Evolutionary conservation across 23 tunicate genomes (phyloP).

Genomic region (Styela plicata): DNA sequence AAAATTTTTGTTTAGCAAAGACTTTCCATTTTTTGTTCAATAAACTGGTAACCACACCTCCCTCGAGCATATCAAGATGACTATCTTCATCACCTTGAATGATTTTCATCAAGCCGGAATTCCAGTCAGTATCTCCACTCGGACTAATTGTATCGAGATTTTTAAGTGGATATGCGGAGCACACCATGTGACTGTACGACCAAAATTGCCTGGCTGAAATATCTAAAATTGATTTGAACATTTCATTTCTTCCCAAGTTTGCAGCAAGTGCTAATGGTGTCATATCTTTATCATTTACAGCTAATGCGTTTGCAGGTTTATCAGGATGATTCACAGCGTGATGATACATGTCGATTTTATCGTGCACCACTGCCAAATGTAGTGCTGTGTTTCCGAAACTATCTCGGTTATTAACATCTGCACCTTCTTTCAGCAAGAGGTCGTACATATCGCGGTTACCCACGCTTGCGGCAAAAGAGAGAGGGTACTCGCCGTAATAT

Average conservation of each 20-base stretch:
- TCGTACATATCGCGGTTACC: slow-evolving; percentile 84
- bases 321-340: slow-evolving; percentile 59
- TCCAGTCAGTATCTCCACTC: slow-evolving; percentile 81
- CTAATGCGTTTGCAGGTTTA: slow-evolving; percentile 41
- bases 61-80: slow-evolving; percentile 68
- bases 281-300: slow-evolving; percentile 34
- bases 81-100: slow-evolving; percentile 67
- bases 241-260: slow-evolving; percentile 57
- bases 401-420: slow-evolving; percentile 50
- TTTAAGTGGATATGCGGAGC: slow-evolving; percentile 75
- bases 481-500: slow-evolving; percentile 85
- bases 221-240: slow-evolving; percentile 82
- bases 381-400: slow-evolving; percentile 69
- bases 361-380: slow-evolving; percentile 81
- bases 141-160: slow-evolving; percentile 66
- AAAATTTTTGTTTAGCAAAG: slow-evolving; percentile 54
- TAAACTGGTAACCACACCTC: slow-evolving; percentile 61
- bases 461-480: slow-evolving; percentile 85
- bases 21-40: slow-evolving; percentile 76
- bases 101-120: slow-evolving; percentile 88
- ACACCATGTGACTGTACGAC: slow-evolving; percentile 77
- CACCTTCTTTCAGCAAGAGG: slow-evolving; percentile 40
- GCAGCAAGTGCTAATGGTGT: slow-evolving; percentile 88
- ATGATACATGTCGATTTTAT: slow-evolving; percentile 83
- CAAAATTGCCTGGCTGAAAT: slow-evolving; percentile 60